These are phyloP conservation scores for Macrophya alboannulata DNA, from an alignment of 2,888 invertebrate species.

Conservation along the genomic window DNA sequence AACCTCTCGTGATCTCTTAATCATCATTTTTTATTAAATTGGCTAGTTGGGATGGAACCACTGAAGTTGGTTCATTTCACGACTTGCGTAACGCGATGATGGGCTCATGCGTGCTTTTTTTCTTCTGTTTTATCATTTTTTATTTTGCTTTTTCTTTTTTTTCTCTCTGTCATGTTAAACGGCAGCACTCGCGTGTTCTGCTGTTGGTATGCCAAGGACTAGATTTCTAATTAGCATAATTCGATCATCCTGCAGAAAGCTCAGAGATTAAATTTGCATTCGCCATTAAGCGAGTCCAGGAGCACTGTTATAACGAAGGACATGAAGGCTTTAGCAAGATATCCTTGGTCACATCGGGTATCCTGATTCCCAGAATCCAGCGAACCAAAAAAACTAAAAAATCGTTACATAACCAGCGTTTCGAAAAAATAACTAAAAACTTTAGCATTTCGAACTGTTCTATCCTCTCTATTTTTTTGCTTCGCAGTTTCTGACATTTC, in stretches of 20 bases:
- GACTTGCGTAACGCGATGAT: background rate
- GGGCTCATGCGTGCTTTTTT: background rate
- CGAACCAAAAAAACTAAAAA: background rate
- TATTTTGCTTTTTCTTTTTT: conserved; percentile 42
- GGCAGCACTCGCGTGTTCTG: background rate
- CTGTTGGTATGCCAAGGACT: conserved; percentile 40
- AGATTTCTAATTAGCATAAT: conserved; percentile 47
- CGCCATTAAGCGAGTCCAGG: background rate
- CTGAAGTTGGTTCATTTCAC: background rate
- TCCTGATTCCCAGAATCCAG: background rate
- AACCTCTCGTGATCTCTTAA: no score
- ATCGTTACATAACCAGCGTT: background rate
- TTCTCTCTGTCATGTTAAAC: conserved; percentile 14
- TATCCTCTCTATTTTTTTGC: background rate
- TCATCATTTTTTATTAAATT: no score
- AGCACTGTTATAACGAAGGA: background rate
- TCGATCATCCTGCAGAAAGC: conserved; percentile 44
- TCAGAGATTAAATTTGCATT: conserved; percentile 26
- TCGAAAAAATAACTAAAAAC: background rate
- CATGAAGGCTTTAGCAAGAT: background rate
- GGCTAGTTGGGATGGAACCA: background rate
- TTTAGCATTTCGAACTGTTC: background rate
- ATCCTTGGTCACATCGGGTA: background rate
- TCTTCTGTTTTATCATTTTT: background rate
- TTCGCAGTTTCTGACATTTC: background rate